Evolutionary conservation across 2,113 vertebrate genomes (phyloP).

Genomic region (Oophaga pumilio): DNA sequence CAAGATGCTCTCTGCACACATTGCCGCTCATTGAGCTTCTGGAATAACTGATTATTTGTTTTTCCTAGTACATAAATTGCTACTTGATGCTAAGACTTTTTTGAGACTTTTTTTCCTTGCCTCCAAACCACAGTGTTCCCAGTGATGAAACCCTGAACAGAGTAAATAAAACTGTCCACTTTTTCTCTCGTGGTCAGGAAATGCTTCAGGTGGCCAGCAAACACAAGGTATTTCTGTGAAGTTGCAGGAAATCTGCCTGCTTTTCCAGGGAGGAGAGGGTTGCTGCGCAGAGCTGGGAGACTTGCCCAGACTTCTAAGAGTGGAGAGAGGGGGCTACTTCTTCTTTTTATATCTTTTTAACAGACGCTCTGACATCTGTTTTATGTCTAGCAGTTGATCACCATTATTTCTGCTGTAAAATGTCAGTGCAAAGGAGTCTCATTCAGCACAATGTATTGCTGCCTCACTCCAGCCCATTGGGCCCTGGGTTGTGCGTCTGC

Average conservation of each 20-base stretch:
- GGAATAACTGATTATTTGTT: conserved; percentile 44
- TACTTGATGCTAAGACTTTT: conserved; percentile 4
- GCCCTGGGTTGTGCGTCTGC: not conserved
- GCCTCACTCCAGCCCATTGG: not conserved
- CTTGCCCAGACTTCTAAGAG: conserved; percentile 43
- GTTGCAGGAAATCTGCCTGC: conserved; percentile 11
- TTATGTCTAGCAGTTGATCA: conserved; percentile 49
- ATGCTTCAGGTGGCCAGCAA: not conserved
- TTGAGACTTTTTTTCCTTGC: not conserved
- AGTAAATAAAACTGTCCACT: not conserved
- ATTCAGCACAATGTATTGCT: not conserved
- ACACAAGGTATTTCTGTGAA: conserved; percentile 29
- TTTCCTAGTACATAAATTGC: conserved; percentile 45
- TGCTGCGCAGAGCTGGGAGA: not conserved
- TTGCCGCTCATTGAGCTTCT: conserved; percentile 4
- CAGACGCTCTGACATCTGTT: conserved; percentile 43
- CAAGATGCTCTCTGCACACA: conserved; percentile 9
- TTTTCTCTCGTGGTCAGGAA: not conserved
- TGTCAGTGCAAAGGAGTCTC: conserved; percentile 4
- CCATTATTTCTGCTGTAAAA: conserved; percentile 25
- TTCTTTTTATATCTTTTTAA: conserved; percentile 45
- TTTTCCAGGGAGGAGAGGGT: conserved; percentile 10
- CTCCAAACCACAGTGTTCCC: conserved; percentile 40
- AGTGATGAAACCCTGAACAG: conserved; percentile 20
- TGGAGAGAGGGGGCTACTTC: conserved; percentile 13